Conservation (phyloP, 2,888 invertebrate species). For the Drosophila tanythrix region DNA sequence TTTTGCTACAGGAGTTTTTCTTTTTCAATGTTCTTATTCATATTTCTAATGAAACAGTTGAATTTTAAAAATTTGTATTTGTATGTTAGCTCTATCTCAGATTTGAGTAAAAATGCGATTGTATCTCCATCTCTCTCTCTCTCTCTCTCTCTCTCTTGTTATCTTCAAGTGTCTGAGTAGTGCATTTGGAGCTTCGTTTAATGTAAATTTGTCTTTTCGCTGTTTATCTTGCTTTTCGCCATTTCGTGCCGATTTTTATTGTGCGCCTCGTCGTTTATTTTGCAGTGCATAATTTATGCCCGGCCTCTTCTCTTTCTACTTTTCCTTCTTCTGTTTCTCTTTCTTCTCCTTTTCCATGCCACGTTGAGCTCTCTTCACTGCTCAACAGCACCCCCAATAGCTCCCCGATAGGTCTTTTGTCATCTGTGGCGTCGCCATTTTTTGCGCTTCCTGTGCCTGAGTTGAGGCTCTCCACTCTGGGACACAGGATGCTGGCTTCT, state of each 20-base stretch:
- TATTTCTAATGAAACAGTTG: neutral
- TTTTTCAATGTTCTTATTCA: neutral
- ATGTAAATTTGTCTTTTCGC: constrained; percentile 12
- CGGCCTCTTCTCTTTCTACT: constrained; percentile 25
- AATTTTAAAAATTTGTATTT: neutral
- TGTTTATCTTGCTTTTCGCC: constrained; percentile 36
- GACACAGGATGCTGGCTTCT: constrained; percentile 14
- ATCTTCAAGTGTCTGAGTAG: constrained; percentile 6
- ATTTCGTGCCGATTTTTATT: constrained; percentile 70
- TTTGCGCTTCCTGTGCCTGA: constrained; percentile 66
- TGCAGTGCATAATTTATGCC: constrained; percentile 78
- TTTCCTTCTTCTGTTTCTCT: constrained; percentile 15
- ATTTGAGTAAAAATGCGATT: neutral
- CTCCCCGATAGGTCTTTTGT: constrained; percentile 43
- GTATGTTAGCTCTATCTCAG: neutral
- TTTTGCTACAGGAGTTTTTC: neutral
- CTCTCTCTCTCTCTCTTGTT: neutral
- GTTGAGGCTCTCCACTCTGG: constrained; percentile 24
- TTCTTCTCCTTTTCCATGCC: neutral
- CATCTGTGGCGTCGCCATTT: constrained; percentile 70
- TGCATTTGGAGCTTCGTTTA: constrained; percentile 34
- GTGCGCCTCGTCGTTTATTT: constrained; percentile 72
- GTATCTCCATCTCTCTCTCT: neutral
- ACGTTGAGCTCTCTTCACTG: constrained; percentile 13
- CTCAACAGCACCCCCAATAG: constrained; percentile 9